Evolutionary conservation across 2,888 invertebrate species (phyloP).

Genomic region (Pachydiplax longipennis): DNA sequence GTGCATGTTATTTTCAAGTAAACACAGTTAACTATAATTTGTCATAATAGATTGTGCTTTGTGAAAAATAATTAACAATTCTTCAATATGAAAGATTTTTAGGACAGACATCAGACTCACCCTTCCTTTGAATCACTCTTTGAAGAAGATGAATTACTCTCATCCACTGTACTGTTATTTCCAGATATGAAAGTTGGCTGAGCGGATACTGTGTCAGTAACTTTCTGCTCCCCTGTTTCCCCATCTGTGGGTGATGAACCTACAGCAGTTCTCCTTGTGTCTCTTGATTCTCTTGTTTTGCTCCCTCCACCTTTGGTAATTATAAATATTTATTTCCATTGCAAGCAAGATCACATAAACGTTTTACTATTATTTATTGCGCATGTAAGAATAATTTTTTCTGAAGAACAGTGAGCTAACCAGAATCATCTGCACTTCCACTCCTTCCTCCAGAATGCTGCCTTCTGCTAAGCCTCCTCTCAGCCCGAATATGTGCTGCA

Average conservation of each 20-base stretch:
- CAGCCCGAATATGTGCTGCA: constrained; percentile 48
- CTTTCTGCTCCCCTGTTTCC: constrained; percentile 21
- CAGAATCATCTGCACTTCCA: constrained; percentile 28
- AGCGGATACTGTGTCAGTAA: neutral
- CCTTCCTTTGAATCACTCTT: neutral
- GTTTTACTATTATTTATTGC: too few species aligned
- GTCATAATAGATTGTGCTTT: too few species aligned
- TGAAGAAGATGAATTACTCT: neutral
- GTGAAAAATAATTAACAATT: too few species aligned
- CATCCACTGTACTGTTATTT: neutral
- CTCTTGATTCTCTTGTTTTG: neutral
- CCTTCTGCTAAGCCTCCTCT: constrained; percentile 47
- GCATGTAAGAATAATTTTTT: too few species aligned
- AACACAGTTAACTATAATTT: too few species aligned
- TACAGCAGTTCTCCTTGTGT: neutral
- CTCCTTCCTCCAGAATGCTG: constrained; percentile 40
- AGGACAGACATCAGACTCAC: neutral
- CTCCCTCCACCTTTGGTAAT: constrained; percentile 1
- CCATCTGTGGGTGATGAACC: neutral
- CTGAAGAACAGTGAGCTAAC: neutral
- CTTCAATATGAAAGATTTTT: too few species aligned
- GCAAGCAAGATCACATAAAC: neutral
- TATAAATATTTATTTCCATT: neutral
- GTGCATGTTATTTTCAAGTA: too few species aligned
- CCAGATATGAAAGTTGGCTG: neutral